Evolutionary conservation across 2,113 vertebrate genomes (phyloP).

Genomic region (Phylloscopus trochilus): DNA sequence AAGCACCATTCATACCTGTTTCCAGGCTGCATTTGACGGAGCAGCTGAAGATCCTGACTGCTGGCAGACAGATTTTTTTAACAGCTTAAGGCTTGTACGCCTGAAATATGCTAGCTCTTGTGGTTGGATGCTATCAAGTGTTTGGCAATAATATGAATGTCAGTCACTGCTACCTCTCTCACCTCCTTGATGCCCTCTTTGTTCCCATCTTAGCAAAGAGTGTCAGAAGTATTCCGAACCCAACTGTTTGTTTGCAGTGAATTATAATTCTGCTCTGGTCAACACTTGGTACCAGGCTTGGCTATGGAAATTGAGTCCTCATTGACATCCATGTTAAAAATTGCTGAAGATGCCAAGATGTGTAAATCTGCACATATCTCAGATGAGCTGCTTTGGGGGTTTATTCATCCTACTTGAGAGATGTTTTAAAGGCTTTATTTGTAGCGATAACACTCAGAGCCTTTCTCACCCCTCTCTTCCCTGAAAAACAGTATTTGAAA

Average conservation of each 20-base stretch:
- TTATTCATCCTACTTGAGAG: background rate
- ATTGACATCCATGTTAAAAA: background rate
- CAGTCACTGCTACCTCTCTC: rapidly evolving
- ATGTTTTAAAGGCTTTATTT: slow-evolving; percentile 18
- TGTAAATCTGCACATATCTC: background rate
- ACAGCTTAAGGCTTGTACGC: background rate
- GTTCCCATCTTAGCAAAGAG: background rate
- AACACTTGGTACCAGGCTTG: background rate
- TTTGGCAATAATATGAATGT: background rate
- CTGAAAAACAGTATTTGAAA: slow-evolving; percentile 11
- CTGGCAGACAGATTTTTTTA: background rate
- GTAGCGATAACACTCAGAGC: background rate
- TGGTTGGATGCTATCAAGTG: background rate
- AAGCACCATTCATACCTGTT: background rate
- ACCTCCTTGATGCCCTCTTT: background rate
- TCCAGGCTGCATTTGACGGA: background rate
- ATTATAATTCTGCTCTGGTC: background rate
- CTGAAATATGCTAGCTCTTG: rapidly evolving
- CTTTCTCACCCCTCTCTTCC: background rate
- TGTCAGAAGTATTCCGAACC: background rate
- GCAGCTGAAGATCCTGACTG: background rate
- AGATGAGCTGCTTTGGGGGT: background rate
- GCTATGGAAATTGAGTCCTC: background rate
- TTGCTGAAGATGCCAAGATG: background rate
- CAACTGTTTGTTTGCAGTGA: background rate